Evolutionary conservation across 2,888 invertebrate species (phyloP).

Genomic region (Rhyacophila evoluta): DNA sequence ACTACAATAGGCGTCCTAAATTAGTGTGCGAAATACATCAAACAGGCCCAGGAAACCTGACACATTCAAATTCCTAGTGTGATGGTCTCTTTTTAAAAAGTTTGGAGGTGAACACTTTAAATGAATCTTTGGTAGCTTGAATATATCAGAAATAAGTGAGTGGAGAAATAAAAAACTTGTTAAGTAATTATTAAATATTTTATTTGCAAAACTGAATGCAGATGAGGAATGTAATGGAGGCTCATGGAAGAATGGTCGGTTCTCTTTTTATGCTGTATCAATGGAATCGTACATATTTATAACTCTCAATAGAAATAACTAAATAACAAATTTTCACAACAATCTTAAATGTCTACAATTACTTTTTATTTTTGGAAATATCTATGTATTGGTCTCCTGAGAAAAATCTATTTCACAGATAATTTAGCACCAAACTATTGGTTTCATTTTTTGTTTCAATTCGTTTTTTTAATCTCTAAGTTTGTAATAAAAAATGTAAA

Average conservation of each 20-base stretch:
- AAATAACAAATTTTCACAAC: constrained; percentile 14
- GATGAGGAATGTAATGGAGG: constrained; percentile 40
- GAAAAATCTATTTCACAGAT: constrained; percentile 41
- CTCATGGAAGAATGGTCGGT: neutral
- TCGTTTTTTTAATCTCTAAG: constrained; percentile 33
- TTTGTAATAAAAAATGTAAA: constrained; percentile 38
- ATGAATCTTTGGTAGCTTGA: too few relatives aligned
- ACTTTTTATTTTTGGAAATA: constrained; percentile 31
- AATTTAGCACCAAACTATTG: constrained; percentile 52
- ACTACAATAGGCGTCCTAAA: too few relatives aligned
- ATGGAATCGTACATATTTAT: constrained; percentile 10
- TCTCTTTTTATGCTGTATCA: neutral
- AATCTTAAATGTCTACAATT: constrained; percentile 13
- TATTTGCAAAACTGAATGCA: constrained; percentile 45
- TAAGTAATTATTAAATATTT: constrained; percentile 46
- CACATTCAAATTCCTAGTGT: too few relatives aligned
- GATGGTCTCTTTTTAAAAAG: too few relatives aligned
- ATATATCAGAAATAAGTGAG: too few relatives aligned
- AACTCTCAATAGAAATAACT: neutral
- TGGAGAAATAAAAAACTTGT: constrained; percentile 6
- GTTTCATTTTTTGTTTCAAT: constrained; percentile 36
- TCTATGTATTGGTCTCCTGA: constrained; percentile 48
- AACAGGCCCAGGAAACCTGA: too few relatives aligned
- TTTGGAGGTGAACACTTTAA: too few relatives aligned
- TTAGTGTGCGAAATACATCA: too few relatives aligned